Base-by-base conservation (phyloP, 2,113 vertebrate species). In the Leucoraja erinaceus region DNA sequence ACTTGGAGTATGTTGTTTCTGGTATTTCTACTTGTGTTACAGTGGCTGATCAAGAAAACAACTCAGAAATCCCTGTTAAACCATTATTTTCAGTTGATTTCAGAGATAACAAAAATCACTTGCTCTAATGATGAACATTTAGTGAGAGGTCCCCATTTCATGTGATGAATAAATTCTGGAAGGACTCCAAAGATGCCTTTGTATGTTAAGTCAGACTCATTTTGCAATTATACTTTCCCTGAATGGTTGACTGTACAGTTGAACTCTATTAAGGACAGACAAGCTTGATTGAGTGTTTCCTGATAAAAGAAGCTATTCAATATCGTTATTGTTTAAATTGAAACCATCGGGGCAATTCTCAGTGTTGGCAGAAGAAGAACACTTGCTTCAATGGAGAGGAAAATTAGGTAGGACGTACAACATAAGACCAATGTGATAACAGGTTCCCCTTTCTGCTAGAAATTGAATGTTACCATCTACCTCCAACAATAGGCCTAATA, bases 241-340 rank as follows among this genome's bases (percentile, higher is more conserved):
- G 84, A 63, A 88, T 16, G 81, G 84, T 31, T 88, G 56, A 66
- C 84, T 88, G 59, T 88, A n/a, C n/a, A 88, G 61, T 88, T 54
- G 25, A 28, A 56, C 59, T 66, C 59, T 63, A 6, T 88, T 61
- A 88, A 81, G 78, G 84, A 31, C 56, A 88, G 84, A 28, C 25
- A 3, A 63, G 56, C 59, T 63, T 63, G 84, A 88, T 88, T 63
- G 84, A 88, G 54, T 12, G 61, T 63, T 31, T 59, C 59, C 59
- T 88, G 25, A 31, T 88, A 31, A 88, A 61, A 63, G 59, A 20
- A 10, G 38, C 14, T 88, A 66, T 63, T 61, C 84, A 88, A n/a
- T 31, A 31, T 28, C 56, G 10, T 28, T 88, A 25, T 31, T 88
- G 25, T 63, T 88, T 61, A 63, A 63, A 88, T 66, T 88, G 84